A percentile compares a stretch with the other conserved stretches of the same genome.
phyloP scores from a whole-genome alignment of 2,888 invertebrate species.

The Ligdia adustata region DNA sequence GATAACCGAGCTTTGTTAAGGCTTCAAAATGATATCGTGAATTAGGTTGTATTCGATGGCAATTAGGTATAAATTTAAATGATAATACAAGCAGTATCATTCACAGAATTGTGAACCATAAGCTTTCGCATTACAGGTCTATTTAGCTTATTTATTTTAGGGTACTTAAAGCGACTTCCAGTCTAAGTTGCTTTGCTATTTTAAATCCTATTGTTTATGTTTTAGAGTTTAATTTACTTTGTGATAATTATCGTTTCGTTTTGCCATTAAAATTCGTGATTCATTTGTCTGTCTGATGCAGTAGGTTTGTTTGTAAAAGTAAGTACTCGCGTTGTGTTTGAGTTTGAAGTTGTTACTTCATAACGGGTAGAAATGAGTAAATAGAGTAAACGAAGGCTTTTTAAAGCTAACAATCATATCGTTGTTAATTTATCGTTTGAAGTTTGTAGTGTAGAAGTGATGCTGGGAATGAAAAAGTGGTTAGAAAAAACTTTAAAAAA shows the following conservation, averaged over 20 bases:
- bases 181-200: neutral
- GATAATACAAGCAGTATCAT: neutral
- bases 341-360: conserved; percentile 13
- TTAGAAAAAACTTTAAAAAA: no score
- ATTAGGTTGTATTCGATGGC: conserved; percentile 5
- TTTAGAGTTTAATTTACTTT: conserved; percentile 6
- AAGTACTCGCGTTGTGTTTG: conserved; percentile 17
- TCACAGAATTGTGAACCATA: conserved; percentile 4
- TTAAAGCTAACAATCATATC: neutral
- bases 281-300: conserved; percentile 35
- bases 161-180: neutral
- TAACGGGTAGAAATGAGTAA: conserved; percentile 1
- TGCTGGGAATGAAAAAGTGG: no score
- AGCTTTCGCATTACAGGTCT: conserved; percentile 6
- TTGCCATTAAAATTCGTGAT: conserved; percentile 31
- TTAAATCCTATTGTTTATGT: neutral
- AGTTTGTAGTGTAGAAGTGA: no score
- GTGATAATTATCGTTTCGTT: conserved; percentile 28
- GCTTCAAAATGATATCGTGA: neutral
- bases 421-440: no score
- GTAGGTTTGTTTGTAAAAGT: conserved; percentile 28
- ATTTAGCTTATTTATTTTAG: conserved; percentile 3
- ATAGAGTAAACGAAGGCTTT: conserved; percentile 3
- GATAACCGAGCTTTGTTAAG: neutral
- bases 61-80: conserved; percentile 9